A percentile compares a stretch with the other conserved stretches of the same genome.
These are phyloP conservation scores for Calyptomena viridis DNA, from an alignment of 2,113 vertebrate genomes.

Conservation along the genomic window DNA sequence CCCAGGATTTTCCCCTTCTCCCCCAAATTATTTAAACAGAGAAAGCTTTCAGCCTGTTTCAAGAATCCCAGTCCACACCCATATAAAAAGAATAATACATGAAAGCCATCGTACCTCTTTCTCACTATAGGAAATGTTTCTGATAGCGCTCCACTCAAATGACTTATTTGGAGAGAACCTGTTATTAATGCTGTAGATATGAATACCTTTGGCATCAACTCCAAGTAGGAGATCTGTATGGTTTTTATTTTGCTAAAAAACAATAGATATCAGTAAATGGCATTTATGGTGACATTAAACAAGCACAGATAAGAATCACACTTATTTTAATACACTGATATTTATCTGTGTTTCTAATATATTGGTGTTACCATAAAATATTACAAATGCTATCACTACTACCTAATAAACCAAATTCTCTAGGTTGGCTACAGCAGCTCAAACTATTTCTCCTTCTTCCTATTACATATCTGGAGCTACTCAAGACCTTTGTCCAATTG, in stretches of 20 bases:
- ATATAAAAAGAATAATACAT: constrained; percentile 1
- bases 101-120: constrained; percentile 79
- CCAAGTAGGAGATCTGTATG: constrained; percentile 86
- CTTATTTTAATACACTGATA: background rate
- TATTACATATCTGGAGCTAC: background rate
- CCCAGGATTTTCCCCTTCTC: constrained; percentile 15
- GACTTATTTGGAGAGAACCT: constrained; percentile 89
- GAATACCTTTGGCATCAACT: constrained; percentile 88
- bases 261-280: background rate
- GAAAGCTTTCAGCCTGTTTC: constrained; percentile 42
- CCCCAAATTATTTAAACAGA: constrained; percentile 52
- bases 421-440: background rate
- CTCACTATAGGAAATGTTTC: constrained; percentile 90
- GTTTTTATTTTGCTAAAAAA: constrained; percentile 86
- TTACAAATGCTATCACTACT: background rate
- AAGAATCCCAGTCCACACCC: constrained; percentile 47
- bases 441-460: background rate
- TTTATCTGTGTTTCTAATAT: background rate
- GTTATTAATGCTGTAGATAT: constrained; percentile 88
- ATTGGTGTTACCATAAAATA: background rate
- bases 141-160: constrained; percentile 88
- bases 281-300: background rate
- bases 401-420: background rate
- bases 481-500: background rate
- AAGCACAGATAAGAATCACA: background rate